These are phyloP conservation scores for Nesidiocoris tenuis DNA, from an alignment of 2,888 invertebrate genomes.

Conservation along the genomic window DNA sequence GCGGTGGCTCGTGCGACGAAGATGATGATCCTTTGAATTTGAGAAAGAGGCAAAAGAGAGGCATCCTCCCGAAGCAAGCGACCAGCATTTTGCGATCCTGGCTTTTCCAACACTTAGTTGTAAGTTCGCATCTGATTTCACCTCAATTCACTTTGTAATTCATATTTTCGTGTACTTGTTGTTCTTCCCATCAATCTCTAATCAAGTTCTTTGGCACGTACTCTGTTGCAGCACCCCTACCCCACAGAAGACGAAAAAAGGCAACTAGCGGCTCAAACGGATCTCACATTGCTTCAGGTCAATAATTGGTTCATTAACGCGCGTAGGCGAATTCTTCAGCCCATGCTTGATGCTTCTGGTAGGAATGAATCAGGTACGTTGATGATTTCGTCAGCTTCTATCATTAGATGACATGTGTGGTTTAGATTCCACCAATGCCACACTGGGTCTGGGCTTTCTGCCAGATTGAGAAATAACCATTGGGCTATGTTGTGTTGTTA, in stretches of 20 bases:
- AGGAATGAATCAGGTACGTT: slow-evolving; percentile 52
- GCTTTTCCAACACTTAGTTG: slow-evolving; percentile 95
- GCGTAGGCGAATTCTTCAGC: slow-evolving; percentile 82
- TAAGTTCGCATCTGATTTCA: slow-evolving; percentile 57
- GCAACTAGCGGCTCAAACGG: slow-evolving; percentile 83
- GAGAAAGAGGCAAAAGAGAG: slow-evolving; percentile 70
- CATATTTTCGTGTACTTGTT: neutral
- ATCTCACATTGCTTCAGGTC: slow-evolving; percentile 83
- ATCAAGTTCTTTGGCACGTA: no score
- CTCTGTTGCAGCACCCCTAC: slow-evolving; percentile 79
- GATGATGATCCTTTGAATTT: slow-evolving; percentile 56
- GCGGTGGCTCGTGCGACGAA: slow-evolving; percentile 59
- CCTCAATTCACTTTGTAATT: neutral
- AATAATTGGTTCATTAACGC: slow-evolving; percentile 96
- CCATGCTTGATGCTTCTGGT: slow-evolving; percentile 79
- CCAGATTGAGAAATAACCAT: no score
- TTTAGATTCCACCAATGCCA: no score
- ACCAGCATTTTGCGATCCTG: slow-evolving; percentile 95
- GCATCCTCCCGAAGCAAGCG: slow-evolving; percentile 91
- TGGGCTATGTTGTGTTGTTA: no score
- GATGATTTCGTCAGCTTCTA: no score
- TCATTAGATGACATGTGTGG: no score
- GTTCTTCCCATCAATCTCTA: no score
- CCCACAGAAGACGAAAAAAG: slow-evolving; percentile 94
- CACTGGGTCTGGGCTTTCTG: no score